phyloP scores from a whole-genome alignment of 2,113 vertebrate species.

The Ursus arctos region DNA sequence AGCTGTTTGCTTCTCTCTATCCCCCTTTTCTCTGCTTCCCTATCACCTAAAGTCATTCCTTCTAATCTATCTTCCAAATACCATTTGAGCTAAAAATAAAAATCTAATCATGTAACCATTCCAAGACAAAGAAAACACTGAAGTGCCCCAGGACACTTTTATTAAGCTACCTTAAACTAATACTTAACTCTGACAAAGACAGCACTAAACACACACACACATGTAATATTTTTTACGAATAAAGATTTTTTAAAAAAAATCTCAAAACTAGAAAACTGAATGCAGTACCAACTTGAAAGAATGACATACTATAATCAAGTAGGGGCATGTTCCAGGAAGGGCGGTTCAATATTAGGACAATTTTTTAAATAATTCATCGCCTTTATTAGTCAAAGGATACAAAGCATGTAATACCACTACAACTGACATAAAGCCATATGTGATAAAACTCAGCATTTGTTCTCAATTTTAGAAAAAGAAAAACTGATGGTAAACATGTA shows the following conservation, averaged over 20 bases:
- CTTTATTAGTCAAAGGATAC: constrained; percentile 43
- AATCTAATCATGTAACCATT: not conserved
- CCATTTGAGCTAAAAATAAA: constrained; percentile 19
- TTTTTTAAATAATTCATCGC: not conserved
- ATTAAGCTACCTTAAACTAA: not conserved
- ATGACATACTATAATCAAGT: not conserved
- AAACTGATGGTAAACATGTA: not conserved
- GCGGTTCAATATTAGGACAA: not conserved
- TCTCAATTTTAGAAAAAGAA: constrained; percentile 9
- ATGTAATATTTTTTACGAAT: not conserved
- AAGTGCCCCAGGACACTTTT: not conserved
- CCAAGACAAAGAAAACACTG: not conserved
- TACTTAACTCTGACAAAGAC: not conserved
- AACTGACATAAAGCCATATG: not conserved
- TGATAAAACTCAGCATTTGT: not conserved
- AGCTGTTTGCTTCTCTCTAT: not conserved
- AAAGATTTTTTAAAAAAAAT: not conserved
- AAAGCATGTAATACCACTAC: not conserved
- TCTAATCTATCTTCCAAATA: not conserved
- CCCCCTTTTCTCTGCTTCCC: not conserved
- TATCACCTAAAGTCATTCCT: not conserved
- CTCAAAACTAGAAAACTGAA: constrained; percentile 11
- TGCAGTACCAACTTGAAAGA: not conserved
- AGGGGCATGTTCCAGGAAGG: not conserved
- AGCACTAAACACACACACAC: not conserved